Evolutionary conservation across 2,888 invertebrate species (phyloP), one percentile per base, ranked within the genome.

Genomic region (Lepidochrysops patricia): DNA sequence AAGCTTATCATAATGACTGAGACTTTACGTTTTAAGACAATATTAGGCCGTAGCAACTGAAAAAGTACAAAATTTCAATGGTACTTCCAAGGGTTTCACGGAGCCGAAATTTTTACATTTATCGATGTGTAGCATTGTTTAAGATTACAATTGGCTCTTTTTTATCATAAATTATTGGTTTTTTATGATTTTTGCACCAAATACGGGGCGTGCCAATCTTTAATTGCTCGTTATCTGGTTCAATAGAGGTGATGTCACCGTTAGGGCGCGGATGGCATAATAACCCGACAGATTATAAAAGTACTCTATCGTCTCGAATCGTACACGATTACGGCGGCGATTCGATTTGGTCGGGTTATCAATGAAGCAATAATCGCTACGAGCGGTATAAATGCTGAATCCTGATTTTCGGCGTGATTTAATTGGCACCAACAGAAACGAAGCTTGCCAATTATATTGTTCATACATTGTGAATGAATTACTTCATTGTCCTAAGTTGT

Each of bases 241-340:
- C 74, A 79, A 79, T 77, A 77, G 72, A 66, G 80, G 75, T 86
- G 87, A 85, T 82, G 82, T 86, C 84, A 84, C 75, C 79, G 68
- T 61, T 70, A 73, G 78, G 79, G 79, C 79, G 77, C 73, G 75
- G 74, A 70, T 71, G 72, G 72, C 62, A 66, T 64, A 73, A 71
- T 76, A 74, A 85, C 58, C 73, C 87, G 76, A 63, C 82, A 66
- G 67, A 74, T 59, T 63, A 50, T 12, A 35, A 43, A 12, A 61
- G 61, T 5, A 25, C 43, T 49, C 25, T 5, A 37, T 4, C 48
- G n/a, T 49, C 35, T 59, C 9, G 57, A 34, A 57, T 58, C 48
- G 43, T 27, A 58, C 29, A 29, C 7, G 58, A 29, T 58, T 57
- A 25, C 37, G 48, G 27, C n/a, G n/a, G 6, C 34, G 6, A 58